Evolutionary conservation across 1,140 invertebrate species (phyloP).

Genomic region (Macrobrachium nipponense): DNA sequence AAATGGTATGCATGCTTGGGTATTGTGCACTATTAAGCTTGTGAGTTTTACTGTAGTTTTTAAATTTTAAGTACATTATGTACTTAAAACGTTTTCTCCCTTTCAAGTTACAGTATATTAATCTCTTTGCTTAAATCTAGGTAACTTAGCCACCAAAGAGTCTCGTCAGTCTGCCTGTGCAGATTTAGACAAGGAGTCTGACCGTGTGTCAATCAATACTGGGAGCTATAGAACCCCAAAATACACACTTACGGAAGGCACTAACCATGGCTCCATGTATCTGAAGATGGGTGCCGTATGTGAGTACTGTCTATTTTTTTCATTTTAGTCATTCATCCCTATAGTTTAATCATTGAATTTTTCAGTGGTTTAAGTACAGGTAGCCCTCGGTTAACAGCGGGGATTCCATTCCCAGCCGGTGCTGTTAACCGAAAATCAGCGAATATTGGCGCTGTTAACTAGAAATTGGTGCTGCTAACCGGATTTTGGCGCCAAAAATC

Average conservation of each 20-base stretch:
- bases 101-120: not conserved
- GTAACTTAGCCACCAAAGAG: conserved; percentile 23
- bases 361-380: not conserved
- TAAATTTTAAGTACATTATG: too few relatives aligned
- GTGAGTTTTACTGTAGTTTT: too few relatives aligned
- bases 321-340: conserved; percentile 1
- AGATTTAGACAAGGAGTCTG: conserved; percentile 38
- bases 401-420: too few relatives aligned
- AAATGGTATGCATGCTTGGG: too few relatives aligned
- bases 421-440: too few relatives aligned
- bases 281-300: conserved; percentile 91
- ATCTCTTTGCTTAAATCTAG: not conserved
- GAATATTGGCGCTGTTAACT: too few relatives aligned
- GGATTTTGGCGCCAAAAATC: too few relatives aligned
- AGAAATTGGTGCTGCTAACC: too few relatives aligned
- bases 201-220: conserved; percentile 50
- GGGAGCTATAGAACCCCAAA: conserved; percentile 54
- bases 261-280: conserved; percentile 88
- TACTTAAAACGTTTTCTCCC: not conserved
- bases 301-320: conserved; percentile 70
- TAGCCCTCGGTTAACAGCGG: too few relatives aligned
- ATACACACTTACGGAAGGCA: conserved; percentile 59
- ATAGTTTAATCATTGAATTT: not conserved
- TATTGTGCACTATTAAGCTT: too few relatives aligned
- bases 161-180: conserved; percentile 13